Conservation (phyloP, 2,797 vertebrate species). For the Chaunax sp. region DNA sequence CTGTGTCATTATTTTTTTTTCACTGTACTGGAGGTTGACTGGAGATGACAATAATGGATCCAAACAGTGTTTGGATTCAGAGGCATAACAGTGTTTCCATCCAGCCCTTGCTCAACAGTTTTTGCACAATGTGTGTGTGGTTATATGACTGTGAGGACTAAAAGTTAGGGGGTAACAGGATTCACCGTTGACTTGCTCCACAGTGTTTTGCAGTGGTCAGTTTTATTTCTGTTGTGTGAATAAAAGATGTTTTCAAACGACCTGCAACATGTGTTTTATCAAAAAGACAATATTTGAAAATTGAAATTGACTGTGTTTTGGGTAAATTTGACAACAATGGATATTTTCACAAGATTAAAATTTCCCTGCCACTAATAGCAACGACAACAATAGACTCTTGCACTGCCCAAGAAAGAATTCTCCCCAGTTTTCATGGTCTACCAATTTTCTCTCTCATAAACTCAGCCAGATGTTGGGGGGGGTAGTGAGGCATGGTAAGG, state of each 20-base stretch:
- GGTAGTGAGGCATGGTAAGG: constrained; percentile 59
- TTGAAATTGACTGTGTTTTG: constrained; percentile 40
- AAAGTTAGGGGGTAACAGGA: constrained; percentile 46
- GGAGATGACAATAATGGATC: constrained; percentile 65
- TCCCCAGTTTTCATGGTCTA: constrained; percentile 81
- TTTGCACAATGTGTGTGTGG: constrained; percentile 86
- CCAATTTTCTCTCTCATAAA: constrained; percentile 82
- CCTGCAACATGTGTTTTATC: constrained; percentile 55
- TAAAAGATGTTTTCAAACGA: constrained; percentile 89
- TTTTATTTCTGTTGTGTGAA: constrained; percentile 92
- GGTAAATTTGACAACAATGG: constrained; percentile 61
- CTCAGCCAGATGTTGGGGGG: constrained; percentile 85
- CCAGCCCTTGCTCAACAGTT: constrained; percentile 67
- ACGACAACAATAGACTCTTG: constrained; percentile 75
- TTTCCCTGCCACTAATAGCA: constrained; percentile 69
- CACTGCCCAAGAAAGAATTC: constrained; percentile 71
- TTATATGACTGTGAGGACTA: constrained; percentile 50
- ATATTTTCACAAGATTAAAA: constrained; percentile 73
- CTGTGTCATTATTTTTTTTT: constrained; percentile 56
- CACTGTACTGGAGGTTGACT: constrained; percentile 63
- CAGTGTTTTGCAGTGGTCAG: constrained; percentile 89
- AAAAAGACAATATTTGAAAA: constrained; percentile 46
- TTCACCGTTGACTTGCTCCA: constrained; percentile 82
- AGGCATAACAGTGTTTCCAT: constrained; percentile 81
- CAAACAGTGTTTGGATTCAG: constrained; percentile 86